A percentile compares a stretch with the other conserved stretches of the same genome.
phyloP scores from a whole-genome alignment of 2,113 vertebrate genomes.

The Trochalopteron elliotii region DNA sequence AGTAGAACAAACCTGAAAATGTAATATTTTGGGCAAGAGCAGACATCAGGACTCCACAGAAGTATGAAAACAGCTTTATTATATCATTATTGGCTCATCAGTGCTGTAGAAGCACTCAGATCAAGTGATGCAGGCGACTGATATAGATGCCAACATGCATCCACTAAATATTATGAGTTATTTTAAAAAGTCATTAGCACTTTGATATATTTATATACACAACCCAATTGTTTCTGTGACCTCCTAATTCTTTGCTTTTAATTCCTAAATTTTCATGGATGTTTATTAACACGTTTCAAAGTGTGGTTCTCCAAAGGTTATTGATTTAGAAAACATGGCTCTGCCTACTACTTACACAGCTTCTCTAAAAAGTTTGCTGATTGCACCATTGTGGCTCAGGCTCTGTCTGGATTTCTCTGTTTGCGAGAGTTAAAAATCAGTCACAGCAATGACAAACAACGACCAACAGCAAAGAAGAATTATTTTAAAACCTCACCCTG shows the following conservation, averaged over 20 bases:
- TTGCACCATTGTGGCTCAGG: neutral
- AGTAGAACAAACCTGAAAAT: conserved; percentile 14
- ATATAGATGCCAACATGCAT: neutral
- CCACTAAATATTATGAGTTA: neutral
- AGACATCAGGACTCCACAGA: conserved; percentile 41
- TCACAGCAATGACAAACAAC: neutral
- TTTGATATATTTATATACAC: neutral
- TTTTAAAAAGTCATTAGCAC: conserved; percentile 28
- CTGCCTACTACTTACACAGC: neutral
- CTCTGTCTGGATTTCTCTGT: neutral
- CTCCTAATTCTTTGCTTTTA: conserved; percentile 17
- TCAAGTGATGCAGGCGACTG: neutral
- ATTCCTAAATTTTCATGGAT: neutral
- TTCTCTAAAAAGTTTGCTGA: conserved; percentile 8
- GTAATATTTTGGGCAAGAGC: conserved; percentile 22
- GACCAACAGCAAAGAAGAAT: neutral
- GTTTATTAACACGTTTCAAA: neutral
- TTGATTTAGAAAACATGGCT: conserved; percentile 7
- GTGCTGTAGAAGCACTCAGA: conserved; percentile 39
- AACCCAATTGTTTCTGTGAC: neutral
- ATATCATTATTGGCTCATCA: neutral
- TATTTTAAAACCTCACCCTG: neutral
- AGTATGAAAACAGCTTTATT: conserved; percentile 40
- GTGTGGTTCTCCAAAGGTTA: neutral
- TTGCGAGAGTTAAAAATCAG: neutral